Conservation (phyloP, 2,113 vertebrate species). For the Neotoma lepida region DNA sequence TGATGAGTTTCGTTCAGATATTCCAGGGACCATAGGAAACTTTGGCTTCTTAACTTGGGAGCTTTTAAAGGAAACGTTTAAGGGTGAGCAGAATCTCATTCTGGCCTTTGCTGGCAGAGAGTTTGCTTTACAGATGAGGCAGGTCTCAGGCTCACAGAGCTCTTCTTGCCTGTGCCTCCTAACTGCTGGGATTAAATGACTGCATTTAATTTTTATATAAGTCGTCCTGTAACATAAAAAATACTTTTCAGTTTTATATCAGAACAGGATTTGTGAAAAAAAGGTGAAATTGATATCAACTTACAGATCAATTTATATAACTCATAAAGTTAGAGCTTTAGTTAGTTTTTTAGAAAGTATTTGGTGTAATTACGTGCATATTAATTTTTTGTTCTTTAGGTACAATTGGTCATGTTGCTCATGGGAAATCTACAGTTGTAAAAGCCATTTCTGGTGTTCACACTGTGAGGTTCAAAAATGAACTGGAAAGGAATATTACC, state of each 20-base stretch:
- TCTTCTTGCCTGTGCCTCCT: not conserved
- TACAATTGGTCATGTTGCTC: conserved; percentile 98
- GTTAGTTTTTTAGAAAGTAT: too few species aligned
- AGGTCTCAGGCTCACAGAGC: too few species aligned
- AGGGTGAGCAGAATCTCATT: not conserved
- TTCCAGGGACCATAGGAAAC: not conserved
- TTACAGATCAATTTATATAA: too few species aligned
- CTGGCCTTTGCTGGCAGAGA: not conserved
- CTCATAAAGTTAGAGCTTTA: too few species aligned
- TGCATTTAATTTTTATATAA: conserved; percentile 23
- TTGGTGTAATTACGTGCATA: not conserved
- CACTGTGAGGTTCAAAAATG: conserved; percentile 79
- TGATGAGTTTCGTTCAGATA: too few species aligned
- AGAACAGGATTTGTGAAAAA: conserved; percentile 34
- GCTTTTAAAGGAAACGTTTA: not conserved
- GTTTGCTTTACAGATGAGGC: not conserved
- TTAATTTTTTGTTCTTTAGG: conserved; percentile 80
- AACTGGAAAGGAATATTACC: conserved; percentile 98
- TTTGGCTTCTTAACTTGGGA: not conserved
- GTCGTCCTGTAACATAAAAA: not conserved
- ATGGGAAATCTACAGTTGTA: conserved; percentile 98
- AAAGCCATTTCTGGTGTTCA: conserved; percentile 99
- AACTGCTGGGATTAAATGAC: not conserved
- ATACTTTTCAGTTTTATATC: not conserved
- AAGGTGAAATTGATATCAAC: not conserved